Evolutionary conservation across 2,113 vertebrate genomes (phyloP).

Genomic region (Pelusios castaneus): DNA sequence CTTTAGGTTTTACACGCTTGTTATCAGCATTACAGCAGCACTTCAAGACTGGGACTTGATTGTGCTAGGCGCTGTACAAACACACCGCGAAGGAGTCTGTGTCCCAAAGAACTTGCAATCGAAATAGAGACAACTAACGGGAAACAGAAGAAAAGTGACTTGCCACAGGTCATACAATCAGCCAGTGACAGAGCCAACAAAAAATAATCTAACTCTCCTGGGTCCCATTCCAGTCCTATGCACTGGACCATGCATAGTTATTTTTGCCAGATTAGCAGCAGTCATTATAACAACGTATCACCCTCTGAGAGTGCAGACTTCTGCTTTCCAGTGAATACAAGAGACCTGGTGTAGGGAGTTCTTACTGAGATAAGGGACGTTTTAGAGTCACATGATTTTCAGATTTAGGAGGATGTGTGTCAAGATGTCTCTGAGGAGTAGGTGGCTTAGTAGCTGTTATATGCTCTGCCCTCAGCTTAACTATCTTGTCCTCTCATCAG

Average conservation of each 20-base stretch:
- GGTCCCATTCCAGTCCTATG: background rate
- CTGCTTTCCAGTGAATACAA: background rate
- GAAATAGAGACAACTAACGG: background rate
- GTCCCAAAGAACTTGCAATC: background rate
- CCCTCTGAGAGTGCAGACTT: background rate
- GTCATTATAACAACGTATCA: background rate
- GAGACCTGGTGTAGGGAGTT: background rate
- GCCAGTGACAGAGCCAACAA: background rate
- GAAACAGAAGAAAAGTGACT: background rate
- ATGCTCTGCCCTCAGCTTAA: background rate
- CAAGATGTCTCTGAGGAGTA: background rate
- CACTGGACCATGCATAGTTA: background rate
- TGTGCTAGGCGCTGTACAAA: background rate
- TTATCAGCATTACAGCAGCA: background rate
- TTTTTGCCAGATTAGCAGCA: background rate
- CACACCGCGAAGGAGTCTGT: fast-evolving
- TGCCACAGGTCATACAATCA: background rate
- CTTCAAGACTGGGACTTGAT: background rate
- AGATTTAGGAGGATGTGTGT: background rate
- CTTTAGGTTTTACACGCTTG: background rate
- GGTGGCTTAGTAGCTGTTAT: background rate
- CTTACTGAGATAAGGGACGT: background rate
- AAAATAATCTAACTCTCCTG: background rate
- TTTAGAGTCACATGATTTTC: background rate
- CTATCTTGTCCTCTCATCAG: too few relatives aligned